These are phyloP conservation scores for Bursaphelenchus mucronatus DNA, from an alignment of 1,140 invertebrate species.

Conservation along the genomic window DNA sequence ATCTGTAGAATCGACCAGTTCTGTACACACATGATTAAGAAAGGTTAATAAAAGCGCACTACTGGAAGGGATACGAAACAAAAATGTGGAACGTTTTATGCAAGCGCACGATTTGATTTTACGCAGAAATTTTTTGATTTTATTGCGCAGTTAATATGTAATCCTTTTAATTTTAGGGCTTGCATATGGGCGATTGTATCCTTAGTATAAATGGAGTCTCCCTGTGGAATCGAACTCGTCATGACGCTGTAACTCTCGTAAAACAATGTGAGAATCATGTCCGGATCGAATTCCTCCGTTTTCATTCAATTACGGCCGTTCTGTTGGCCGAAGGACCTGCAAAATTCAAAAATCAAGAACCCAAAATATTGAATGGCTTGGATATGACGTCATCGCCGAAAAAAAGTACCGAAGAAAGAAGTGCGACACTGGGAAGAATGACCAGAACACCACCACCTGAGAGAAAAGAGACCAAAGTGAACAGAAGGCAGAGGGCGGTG, in stretches of 20 bases:
- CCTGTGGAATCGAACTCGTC: constrained; percentile 61
- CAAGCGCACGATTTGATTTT: no score
- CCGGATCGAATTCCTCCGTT: constrained; percentile 60
- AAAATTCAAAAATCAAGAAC: not conserved
- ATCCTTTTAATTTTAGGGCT: constrained; percentile 19
- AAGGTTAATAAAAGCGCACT: no score
- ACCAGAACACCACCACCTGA: constrained; percentile 37
- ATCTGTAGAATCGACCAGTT: no score
- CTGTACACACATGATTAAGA: no score
- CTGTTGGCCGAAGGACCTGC: constrained; percentile 7
- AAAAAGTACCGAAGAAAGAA: not conserved
- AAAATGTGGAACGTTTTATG: no score
- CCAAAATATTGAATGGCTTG: not conserved
- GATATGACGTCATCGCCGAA: not conserved
- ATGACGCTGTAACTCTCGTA: constrained; percentile 61
- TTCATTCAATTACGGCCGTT: constrained; percentile 42
- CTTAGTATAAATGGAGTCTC: constrained; percentile 37
- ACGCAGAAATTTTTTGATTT: no score
- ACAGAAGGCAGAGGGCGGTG: constrained; percentile 50
- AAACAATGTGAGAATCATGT: constrained; percentile 51
- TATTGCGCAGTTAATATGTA: no score
- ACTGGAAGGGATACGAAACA: no score
- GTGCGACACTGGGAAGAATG: not conserved
- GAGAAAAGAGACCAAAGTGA: constrained; percentile 15
- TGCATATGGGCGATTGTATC: constrained; percentile 36